Conservation (phyloP, 2,797 vertebrate species). For the Epinephelus coioides region DNA sequence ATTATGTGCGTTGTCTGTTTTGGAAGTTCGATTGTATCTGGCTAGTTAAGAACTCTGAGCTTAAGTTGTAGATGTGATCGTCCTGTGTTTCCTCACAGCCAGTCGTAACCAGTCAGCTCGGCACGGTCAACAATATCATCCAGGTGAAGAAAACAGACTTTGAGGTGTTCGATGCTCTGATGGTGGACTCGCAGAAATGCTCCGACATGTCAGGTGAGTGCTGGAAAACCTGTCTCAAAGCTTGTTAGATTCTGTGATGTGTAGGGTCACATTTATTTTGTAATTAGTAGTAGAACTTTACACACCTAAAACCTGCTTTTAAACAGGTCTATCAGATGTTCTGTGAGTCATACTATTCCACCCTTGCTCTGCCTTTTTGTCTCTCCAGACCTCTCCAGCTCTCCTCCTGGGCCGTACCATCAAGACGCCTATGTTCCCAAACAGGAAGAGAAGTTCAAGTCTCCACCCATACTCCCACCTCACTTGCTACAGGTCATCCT, state of each 20-base stretch:
- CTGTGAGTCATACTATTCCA: background rate
- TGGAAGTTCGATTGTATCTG: no score
- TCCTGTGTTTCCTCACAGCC: conserved; percentile 83
- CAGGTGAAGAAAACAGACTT: conserved; percentile 99
- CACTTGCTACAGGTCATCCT: conserved; percentile 98
- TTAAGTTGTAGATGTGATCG: background rate
- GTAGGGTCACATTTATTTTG: no score
- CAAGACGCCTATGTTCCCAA: conserved; percentile 95
- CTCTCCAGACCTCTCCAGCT: conserved; percentile 93
- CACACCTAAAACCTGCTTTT: no score
- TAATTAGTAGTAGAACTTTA: no score
- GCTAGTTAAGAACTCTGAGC: no score
- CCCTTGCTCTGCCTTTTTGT: background rate
- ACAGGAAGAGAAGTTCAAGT: conserved; percentile 95
- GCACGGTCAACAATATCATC: conserved; percentile 97
- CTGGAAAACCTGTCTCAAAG: background rate
- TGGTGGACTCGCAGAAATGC: conserved; percentile 98
- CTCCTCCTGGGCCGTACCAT: conserved; percentile 96
- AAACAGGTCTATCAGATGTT: background rate
- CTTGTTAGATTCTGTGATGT: background rate
- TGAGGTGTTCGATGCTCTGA: conserved; percentile 98
- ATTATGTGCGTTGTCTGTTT: no score
- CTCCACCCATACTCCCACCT: conserved; percentile 96
- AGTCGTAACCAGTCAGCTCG: conserved; percentile 94
- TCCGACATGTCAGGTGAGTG: conserved; percentile 95